These are phyloP conservation scores for Mormyrus proboscirostris DNA, from an alignment of 2,797 vertebrate species.

Conservation along the genomic window DNA sequence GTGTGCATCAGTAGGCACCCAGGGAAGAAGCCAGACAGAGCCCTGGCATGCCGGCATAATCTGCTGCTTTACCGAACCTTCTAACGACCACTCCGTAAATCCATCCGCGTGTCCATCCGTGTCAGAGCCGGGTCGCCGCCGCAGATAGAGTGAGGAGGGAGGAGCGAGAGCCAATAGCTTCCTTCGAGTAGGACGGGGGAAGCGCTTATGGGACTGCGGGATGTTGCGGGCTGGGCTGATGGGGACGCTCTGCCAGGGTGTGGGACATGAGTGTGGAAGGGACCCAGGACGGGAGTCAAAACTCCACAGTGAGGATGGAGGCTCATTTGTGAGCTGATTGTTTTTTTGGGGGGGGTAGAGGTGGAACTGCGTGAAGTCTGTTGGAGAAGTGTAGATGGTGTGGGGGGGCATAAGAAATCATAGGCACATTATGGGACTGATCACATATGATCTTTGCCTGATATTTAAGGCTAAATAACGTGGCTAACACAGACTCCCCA, in stretches of 20 bases:
- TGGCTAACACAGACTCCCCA: neutral
- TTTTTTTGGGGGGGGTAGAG: neutral
- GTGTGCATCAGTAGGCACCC: neutral
- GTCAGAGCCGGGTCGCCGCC: neutral
- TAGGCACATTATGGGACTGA: neutral
- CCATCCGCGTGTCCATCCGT: neutral
- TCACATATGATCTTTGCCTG: neutral
- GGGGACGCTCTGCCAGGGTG: neutral
- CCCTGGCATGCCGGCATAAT: neutral
- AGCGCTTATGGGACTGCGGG: neutral
- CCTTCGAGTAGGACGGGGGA: neutral
- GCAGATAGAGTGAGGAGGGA: neutral
- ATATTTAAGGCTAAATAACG: neutral
- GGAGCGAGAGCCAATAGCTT: neutral
- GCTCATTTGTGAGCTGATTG: neutral
- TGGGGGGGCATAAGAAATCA: neutral
- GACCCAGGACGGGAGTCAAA: constrained; percentile 20
- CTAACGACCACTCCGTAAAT: neutral
- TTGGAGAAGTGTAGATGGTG: neutral
- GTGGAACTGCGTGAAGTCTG: neutral
- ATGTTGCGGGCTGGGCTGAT: neutral
- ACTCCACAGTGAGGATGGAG: neutral
- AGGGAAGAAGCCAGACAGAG: neutral
- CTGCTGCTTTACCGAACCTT: neutral
- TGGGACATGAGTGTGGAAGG: neutral